Conservation (phyloP, 2,888 invertebrate genomes). For the Volucella inflata region DNA sequence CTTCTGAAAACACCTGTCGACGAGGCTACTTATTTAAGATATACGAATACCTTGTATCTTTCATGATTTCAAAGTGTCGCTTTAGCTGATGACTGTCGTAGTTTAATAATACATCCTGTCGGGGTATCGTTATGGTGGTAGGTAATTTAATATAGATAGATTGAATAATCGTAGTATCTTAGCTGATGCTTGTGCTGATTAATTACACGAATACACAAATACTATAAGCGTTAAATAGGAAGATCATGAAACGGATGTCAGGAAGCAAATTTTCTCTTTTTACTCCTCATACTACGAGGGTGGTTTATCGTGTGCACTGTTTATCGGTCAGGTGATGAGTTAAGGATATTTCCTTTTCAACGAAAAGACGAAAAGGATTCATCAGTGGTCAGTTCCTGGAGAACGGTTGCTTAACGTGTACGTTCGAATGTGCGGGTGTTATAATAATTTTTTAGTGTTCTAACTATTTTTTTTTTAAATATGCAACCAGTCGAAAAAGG, state of each 20-base stretch:
- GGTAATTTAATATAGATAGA: conserved; percentile 71
- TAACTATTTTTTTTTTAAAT: conserved; percentile 2
- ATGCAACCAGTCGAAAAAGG: conserved; percentile 59
- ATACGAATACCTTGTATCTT: neutral
- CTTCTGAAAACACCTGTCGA: conserved; percentile 58
- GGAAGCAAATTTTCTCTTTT: conserved; percentile 68
- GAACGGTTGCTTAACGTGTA: conserved; percentile 56
- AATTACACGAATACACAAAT: conserved; percentile 63
- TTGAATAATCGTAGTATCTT: conserved; percentile 60
- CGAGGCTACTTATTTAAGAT: too few species aligned
- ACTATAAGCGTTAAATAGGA: conserved; percentile 53
- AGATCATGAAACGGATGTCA: conserved; percentile 74
- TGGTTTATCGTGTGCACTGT: conserved; percentile 54
- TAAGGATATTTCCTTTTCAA: conserved; percentile 59
- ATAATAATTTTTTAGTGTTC: conserved; percentile 3
- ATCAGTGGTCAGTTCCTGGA: conserved; percentile 64
- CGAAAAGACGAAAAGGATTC: conserved; percentile 49
- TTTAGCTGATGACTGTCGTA: conserved; percentile 36
- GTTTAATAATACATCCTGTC: conserved; percentile 69
- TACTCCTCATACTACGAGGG: conserved; percentile 51
- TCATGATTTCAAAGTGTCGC: conserved; percentile 45
- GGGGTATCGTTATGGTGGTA: conserved; percentile 44
- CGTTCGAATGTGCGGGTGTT: conserved; percentile 44
- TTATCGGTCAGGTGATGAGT: conserved; percentile 67
- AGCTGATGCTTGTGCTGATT: conserved; percentile 59